Conservation (phyloP, 2,888 invertebrate genomes). For the Philhelius pedissequus region DNA sequence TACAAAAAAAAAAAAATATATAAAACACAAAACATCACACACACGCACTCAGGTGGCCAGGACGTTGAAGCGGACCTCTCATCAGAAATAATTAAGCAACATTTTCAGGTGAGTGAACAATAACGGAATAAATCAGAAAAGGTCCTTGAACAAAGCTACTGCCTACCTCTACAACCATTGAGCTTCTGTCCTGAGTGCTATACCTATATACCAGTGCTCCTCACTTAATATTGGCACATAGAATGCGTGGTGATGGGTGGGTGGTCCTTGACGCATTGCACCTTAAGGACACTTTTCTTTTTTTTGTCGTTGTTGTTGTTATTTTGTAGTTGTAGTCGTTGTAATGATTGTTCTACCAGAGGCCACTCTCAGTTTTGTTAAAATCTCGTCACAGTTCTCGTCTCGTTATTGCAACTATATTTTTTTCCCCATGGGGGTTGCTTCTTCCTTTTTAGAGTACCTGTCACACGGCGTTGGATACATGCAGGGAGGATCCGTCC, state of each 20-base stretch:
- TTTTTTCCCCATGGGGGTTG: neutral
- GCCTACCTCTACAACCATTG: neutral
- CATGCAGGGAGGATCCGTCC: conserved; percentile 89
- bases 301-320: neutral
- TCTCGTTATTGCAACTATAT: conserved; percentile 43
- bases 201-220: conserved; percentile 11
- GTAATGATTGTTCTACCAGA: neutral
- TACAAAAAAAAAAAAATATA: conserved; percentile 66
- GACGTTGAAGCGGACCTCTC: conserved; percentile 78
- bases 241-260: conserved; percentile 24
- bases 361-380: conserved; percentile 37
- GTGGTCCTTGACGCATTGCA: conserved; percentile 37
- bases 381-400: conserved; percentile 35
- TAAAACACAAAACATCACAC: conserved; percentile 72
- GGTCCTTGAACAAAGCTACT: conserved; percentile 13
- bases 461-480: conserved; percentile 90
- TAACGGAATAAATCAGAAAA: conserved; percentile 40
- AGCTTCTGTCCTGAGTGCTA: conserved; percentile 1
- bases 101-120: conserved; percentile 78
- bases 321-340: neutral
- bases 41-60: conserved; percentile 76
- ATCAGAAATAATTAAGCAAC: conserved; percentile 79
- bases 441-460: conserved; percentile 86
- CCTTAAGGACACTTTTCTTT: conserved; percentile 34
- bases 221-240: conserved; percentile 15